Base-by-base conservation (phyloP, 2,888 invertebrate species). In the Stenoptilia bipunctidactyla region DNA sequence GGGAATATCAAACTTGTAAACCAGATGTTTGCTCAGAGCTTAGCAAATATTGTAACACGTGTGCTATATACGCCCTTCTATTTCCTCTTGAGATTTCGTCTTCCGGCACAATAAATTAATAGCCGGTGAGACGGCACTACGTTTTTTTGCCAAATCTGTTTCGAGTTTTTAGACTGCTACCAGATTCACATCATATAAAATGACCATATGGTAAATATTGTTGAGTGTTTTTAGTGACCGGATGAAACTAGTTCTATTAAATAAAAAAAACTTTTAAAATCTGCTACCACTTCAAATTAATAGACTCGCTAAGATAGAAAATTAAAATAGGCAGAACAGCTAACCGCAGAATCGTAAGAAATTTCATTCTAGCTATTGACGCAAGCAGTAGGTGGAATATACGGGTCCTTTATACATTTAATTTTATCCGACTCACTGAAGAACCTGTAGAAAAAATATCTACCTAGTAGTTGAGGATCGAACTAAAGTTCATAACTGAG, bases 31-130 rank as follows among this genome's bases (percentile, higher is more conserved):
- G 68, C 61, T 63, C 56, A 63, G 61, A 65, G 66, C 68, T 72
- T 64, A 67, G 80, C 76, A 83, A 83, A 83, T 82, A 83, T 83
- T 83, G 73, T 80, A 80, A 80, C 83, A 82, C 83, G 82, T 83
- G 83, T 80, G 80, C 71, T 64, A 62, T 62, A 61, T 53, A 55
- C 64, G 69, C 73, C 72, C 74, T 70, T 71, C 71, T 75, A 76
- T 77, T 80, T 82, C 82, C 79, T 80, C 73, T 77, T 64, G 69
- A 80, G 79, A 80, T 82, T 79, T 80, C 66, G 75, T 79, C 82
- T 83, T 83, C 83, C 83, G 83, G 80, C 66, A 66, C 61, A 66
- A 72, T 70, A 77, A 75, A 77, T 79, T 80, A 75, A 75, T 73
- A 66, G 70, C 51, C 64, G 45, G 60, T 60, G 61, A 58, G 56